Conservation (phyloP, 2,888 invertebrate genomes). For the Hymenopus coronatus region DNA sequence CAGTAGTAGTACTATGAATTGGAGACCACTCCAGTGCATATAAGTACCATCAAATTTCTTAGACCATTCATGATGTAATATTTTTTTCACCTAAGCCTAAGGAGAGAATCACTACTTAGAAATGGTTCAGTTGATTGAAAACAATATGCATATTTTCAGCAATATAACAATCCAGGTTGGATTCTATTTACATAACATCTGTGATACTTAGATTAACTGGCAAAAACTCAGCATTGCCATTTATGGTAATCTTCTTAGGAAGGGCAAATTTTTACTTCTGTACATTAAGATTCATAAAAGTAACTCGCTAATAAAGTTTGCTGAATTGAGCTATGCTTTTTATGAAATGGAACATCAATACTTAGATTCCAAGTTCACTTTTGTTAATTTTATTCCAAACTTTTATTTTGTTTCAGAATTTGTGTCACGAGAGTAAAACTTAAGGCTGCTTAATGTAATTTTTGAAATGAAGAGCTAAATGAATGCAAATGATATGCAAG, state of each 20-base stretch:
- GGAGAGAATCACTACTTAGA: neutral
- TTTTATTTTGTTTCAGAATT: neutral
- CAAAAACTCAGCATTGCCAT: neutral
- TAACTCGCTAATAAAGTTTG: neutral
- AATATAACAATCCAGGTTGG: neutral
- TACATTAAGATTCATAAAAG: neutral
- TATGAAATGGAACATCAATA: neutral
- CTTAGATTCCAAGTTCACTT: neutral
- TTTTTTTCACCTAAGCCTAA: neutral
- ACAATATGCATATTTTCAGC: neutral
- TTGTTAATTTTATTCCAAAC: neutral
- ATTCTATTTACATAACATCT: neutral
- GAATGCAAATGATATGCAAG: too few relatives aligned
- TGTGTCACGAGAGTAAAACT: neutral
- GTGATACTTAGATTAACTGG: neutral
- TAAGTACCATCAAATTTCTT: neutral
- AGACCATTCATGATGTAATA: neutral
- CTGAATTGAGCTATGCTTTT: neutral
- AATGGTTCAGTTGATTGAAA: neutral
- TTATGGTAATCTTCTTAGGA: neutral
- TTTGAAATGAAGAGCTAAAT: too few relatives aligned
- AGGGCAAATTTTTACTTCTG: neutral
- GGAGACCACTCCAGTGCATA: neutral
- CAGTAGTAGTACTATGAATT: too few relatives aligned
- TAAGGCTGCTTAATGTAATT: neutral